Percentiles rank a stretch among this genome's conserved stretches.
Conservation (phyloP, 92 coral and sea anemone genomes). For the Phenganax stokvisi region DNA sequence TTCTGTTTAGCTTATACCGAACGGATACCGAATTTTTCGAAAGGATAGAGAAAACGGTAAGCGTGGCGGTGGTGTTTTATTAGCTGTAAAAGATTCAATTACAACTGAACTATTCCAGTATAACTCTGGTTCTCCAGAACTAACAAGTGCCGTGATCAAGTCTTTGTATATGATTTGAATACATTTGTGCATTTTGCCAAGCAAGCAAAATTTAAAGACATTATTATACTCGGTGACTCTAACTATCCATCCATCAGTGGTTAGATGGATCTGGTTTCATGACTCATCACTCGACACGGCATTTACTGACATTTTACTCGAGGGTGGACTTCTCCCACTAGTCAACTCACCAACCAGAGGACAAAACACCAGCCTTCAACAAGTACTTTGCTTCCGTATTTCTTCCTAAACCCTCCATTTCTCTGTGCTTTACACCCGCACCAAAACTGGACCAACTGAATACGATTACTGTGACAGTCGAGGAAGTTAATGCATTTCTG, state of each 20-base stretch:
- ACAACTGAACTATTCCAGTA: too few relatives aligned
- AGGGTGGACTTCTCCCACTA: background rate
- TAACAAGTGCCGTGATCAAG: too few relatives aligned
- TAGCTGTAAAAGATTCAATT: background rate
- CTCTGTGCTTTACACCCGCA: background rate
- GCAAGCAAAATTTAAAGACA: background rate
- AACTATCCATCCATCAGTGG: conserved; percentile 3
- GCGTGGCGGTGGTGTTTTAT: background rate
- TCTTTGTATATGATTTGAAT: too few relatives aligned
- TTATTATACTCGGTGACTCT: background rate
- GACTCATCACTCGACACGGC: background rate
- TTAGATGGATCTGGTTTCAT: background rate
- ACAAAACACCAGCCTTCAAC: background rate
- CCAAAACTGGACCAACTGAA: background rate
- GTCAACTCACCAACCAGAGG: conserved; percentile 1
- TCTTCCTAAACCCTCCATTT: background rate
- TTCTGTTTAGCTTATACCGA: background rate
- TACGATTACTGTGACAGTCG: too few relatives aligned
- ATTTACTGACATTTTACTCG: background rate
- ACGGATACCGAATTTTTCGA: background rate
- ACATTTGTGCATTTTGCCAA: background rate
- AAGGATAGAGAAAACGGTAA: background rate
- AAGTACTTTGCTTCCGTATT: conserved; percentile 1
- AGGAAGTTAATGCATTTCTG: too few relatives aligned
- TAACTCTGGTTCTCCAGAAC: too few relatives aligned